Evolutionary conservation across 1,140 invertebrate genomes (phyloP), one percentile per base, ranked within the genome.

Genomic region (Lethrus apterus): DNA sequence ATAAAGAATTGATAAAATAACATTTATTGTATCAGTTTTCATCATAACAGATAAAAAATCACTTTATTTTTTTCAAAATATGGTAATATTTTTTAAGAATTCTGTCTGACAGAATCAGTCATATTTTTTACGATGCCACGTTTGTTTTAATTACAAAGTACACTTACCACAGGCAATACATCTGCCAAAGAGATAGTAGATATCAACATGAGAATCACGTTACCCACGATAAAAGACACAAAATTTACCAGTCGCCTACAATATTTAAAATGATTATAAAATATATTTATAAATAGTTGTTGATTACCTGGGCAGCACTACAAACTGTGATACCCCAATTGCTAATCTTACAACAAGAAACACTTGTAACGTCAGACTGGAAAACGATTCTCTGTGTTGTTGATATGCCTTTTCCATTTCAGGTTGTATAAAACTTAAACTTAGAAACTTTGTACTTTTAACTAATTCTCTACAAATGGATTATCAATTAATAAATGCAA

Each of bases 371-470:
- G 79, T 81, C 8, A 81, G 56, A 2, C 77, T 79, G 3, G 78
- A 80, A 53, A 78, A 79, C 4, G 77, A 76, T 50, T 81, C 80
- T 26, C 77, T 75, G 31, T 81, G 75, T 8, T 72, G 68, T 19
- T 75, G 72, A 62, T 81, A 89, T 15, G 74, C 77, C 21, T 67
- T 69, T 59, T 89, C 86, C 29, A 79, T 75, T 13, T 70, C 71
- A 1, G 62, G 58, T 45, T 82, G 76, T 42, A 75, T 77, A 67
- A 88, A 89, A 19, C 72, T 71, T 48, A 86, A 67, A 3, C 74
- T 78, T 51, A 82, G 67, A 51, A 78, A 73, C 15, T 73, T 78
- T 2, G 81, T 80, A 50, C 83, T 79, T 43, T 79, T 79, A 17
- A 75, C 75, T 41, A 88, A 59, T 56, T 85, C 81, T 52, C 79